Base-by-base conservation (phyloP, 2,113 vertebrate genomes). In the Onychostoma macrolepis region DNA sequence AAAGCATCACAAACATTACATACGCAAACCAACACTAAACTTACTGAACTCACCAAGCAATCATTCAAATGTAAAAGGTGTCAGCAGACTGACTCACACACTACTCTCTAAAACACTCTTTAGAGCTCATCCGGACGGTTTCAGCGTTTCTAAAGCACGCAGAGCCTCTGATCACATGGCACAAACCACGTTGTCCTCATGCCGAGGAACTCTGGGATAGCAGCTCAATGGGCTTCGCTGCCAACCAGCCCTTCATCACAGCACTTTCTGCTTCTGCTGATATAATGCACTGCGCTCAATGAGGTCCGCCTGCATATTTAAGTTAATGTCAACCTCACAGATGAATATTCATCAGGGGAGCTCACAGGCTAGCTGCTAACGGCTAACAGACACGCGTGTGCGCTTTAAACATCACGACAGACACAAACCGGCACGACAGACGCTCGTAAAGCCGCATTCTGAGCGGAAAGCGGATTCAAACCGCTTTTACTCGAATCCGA, bases 151-250 rank as follows among this genome's bases (percentile, higher is more conserved):
- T 12, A 11, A 45, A 45, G 9, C 43, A 45, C 43, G 4, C 48
- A 4, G 13, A 50, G 43, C 45, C 38, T 36, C 45, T 5, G 36
- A 76, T 88, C 89, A 84, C 85, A 85, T 83, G 77, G 82, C 24
- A 17, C 21, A 56, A 28, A 86, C 88, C 87, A 91, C 86, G 83
- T 88, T 91, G 87, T 33, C 38, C 76, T 88, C 36, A 80, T 24
- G 48, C 84, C 4, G 61, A 6, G 77, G 75, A 50, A 78, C 76
- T 85, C 63, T 79, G 84, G 75, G 83, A 58, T 58, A 33, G 17
- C 45, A n/a, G 11, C 76, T 53, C 45, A 24, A 17, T 50, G 45
- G 15, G 3, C 45, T 15, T 3, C 45, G 13, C 48, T 50, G 13
- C 48, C 11, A 11, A 4, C 12, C 2, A 69, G 65, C 6, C 30